These are phyloP conservation scores for Hippocampus guttulatus DNA, from an alignment of 2,113 vertebrate genomes.

Conservation along the genomic window DNA sequence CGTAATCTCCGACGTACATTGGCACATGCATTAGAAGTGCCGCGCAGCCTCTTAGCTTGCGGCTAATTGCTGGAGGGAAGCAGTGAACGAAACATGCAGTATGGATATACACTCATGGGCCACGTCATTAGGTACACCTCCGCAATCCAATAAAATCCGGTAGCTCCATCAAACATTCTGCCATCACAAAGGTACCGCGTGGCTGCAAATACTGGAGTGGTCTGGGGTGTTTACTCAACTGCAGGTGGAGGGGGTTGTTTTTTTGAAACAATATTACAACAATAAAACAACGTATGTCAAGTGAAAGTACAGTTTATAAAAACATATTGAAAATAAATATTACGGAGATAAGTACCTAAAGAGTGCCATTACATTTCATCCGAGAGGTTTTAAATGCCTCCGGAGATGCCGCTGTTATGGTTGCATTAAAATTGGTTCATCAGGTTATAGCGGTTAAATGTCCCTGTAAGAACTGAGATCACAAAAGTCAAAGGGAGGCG, in stretches of 20 bases:
- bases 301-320: not conserved
- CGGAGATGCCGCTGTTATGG: not conserved
- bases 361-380: not conserved
- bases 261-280: not conserved
- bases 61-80: constrained; percentile 32
- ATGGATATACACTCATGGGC: not conserved
- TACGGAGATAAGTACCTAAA: not conserved
- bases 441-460: not conserved
- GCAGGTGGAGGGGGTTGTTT: not conserved
- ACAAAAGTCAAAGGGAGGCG: too few relatives aligned
- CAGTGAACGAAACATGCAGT: not conserved
- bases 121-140: constrained; percentile 3
- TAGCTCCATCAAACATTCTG: not conserved
- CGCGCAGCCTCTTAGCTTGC: constrained; percentile 16
- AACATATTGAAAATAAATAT: not conserved
- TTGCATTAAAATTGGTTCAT: not conserved
- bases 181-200: not conserved
- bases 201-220: not conserved
- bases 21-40: constrained; percentile 34
- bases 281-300: not conserved
- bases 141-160: not conserved
- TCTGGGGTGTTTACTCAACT: not conserved
- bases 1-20: constrained; percentile 13
- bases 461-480: not conserved
- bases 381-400: not conserved